Evolutionary conservation across 2,888 invertebrate genomes (phyloP).

Genomic region (Tinea pellionella): DNA sequence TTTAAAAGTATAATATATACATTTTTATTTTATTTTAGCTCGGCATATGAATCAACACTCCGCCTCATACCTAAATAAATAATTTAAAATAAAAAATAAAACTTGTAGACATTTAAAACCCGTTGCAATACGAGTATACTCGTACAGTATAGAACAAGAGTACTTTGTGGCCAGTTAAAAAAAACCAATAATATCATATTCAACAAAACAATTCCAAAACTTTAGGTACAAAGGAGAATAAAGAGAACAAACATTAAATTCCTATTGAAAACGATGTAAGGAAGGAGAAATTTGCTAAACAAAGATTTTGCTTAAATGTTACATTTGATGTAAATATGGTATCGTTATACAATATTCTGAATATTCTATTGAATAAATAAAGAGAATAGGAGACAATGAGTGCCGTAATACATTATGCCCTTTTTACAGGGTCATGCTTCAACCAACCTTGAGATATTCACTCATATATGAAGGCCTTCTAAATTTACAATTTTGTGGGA

Average conservation of each 20-base stretch:
- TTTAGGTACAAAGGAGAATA: neutral
- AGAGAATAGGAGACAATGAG: neutral
- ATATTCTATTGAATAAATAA: neutral
- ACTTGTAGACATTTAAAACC: no score
- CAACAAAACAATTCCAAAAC: neutral
- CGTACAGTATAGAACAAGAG: no score
- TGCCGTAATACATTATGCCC: neutral
- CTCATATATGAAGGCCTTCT: neutral
- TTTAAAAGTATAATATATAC: no score
- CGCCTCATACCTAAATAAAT: no score
- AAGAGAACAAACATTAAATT: neutral
- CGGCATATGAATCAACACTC: no score
- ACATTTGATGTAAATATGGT: conserved; percentile 5
- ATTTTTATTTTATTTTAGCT: no score
- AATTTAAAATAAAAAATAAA: no score
- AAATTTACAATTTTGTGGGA: conserved; percentile 5
- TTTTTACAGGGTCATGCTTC: conserved; percentile 13
- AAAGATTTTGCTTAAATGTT: conserved; percentile 3
- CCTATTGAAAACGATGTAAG: neutral
- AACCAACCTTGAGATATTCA: neutral
- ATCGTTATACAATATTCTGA: neutral
- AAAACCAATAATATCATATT: no score
- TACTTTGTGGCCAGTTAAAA: no score
- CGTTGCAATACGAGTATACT: no score
- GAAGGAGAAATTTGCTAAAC: conserved; percentile 3